These are phyloP conservation scores for Petrocephalus zakoni DNA, from an alignment of 2,113 vertebrate genomes.

Conservation along the genomic window DNA sequence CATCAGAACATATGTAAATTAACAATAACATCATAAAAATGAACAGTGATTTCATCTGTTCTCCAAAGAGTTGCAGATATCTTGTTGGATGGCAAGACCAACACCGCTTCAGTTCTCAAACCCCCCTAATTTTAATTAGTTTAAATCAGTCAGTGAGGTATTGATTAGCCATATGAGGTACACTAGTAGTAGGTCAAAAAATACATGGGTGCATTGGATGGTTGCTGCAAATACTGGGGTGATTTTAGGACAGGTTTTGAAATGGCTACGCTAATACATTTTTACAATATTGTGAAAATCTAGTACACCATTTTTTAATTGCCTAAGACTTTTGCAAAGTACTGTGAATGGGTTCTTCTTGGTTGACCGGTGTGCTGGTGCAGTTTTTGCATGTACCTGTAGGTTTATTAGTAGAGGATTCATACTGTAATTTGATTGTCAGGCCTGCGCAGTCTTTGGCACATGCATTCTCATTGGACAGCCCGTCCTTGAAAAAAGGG, in stretches of 20 bases:
- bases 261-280: background rate
- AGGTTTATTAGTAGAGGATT: background rate
- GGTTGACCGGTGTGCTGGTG: background rate
- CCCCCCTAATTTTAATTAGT: background rate
- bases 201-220: background rate
- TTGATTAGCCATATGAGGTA: background rate
- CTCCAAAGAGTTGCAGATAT: background rate
- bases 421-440: background rate
- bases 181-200: background rate
- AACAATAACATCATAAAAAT: background rate
- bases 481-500: slow-evolving; percentile 46
- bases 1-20: background rate
- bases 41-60: no score
- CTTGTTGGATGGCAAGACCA: background rate
- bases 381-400: background rate
- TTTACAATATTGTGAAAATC: background rate
- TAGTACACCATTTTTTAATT: background rate
- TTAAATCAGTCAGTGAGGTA: background rate
- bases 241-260: background rate
- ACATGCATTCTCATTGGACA: slow-evolving; percentile 52
- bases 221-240: background rate
- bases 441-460: slow-evolving; percentile 41
- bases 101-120: background rate
- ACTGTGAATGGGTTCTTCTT: background rate
- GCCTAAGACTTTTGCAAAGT: background rate